Percentiles rank a stretch among this genome's conserved stretches.
Evolutionary conservation across 2,888 invertebrate genomes (phyloP).

Genomic region (Harmothoe impar): DNA sequence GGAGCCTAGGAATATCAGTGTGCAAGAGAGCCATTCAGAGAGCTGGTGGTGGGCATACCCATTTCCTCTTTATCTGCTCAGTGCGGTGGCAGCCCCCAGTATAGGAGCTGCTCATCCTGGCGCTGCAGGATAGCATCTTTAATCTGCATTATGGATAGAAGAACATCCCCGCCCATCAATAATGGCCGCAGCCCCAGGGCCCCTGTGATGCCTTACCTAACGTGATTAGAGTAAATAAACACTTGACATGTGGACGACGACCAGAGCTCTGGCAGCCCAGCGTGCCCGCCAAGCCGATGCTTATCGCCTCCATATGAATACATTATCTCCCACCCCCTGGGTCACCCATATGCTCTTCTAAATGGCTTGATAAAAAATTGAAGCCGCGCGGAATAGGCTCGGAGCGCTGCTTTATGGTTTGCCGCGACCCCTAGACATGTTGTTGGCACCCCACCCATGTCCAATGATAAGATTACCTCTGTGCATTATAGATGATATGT

Average conservation of each 20-base stretch:
- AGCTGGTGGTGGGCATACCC: too few relatives aligned
- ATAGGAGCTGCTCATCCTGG: too few relatives aligned
- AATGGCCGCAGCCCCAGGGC: neutral
- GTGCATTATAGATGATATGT: slow-evolving; percentile 23
- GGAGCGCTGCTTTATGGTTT: slow-evolving; percentile 6
- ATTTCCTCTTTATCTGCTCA: too few relatives aligned
- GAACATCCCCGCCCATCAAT: neutral
- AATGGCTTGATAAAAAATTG: slow-evolving; percentile 22
- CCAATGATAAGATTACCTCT: neutral
- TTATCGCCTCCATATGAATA: neutral
- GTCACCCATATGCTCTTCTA: neutral
- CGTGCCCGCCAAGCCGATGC: neutral
- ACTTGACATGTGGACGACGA: neutral
- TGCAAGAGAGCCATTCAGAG: too few relatives aligned
- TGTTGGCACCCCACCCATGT: too few relatives aligned
- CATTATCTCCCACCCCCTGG: neutral
- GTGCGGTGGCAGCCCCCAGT: too few relatives aligned
- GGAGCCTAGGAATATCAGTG: too few relatives aligned
- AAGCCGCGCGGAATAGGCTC: neutral
- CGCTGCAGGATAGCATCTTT: neutral
- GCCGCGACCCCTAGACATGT: too few relatives aligned
- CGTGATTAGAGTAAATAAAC: slow-evolving; percentile 29
- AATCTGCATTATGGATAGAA: slow-evolving; percentile 23
- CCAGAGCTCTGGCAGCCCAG: neutral
- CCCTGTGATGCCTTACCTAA: neutral